phyloP scores from a whole-genome alignment of 2,113 vertebrate species.

The Phoxinus phoxinus region DNA sequence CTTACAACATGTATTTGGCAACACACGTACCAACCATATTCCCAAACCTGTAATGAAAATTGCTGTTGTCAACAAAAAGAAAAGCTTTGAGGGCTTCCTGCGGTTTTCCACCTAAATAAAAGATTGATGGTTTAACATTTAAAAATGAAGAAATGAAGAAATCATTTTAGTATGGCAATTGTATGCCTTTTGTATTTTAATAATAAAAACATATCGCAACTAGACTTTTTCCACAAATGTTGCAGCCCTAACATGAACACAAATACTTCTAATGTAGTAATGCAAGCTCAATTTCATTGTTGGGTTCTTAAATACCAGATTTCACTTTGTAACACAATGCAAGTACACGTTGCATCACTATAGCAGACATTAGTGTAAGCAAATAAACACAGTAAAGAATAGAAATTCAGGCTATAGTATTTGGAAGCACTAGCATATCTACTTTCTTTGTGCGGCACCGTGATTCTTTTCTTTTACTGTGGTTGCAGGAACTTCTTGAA shows the following conservation, averaged over 20 bases:
- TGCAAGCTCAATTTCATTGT: background rate
- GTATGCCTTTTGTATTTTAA: too few species aligned
- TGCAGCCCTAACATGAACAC: background rate
- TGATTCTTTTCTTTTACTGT: background rate
- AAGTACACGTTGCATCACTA: background rate
- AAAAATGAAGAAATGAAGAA: too few species aligned
- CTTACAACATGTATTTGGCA: background rate
- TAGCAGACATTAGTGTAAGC: background rate
- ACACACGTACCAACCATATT: background rate
- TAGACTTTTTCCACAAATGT: background rate
- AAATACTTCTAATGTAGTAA: background rate
- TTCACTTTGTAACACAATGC: background rate
- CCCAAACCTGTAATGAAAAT: background rate
- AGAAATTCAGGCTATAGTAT: background rate
- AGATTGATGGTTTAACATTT: too few species aligned
- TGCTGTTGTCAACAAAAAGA: background rate
- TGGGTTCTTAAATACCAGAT: background rate
- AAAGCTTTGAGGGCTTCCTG: background rate
- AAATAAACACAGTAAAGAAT: background rate
- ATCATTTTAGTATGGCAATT: too few species aligned
- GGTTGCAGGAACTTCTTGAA: constrained; percentile 78
- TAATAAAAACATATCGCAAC: too few species aligned
- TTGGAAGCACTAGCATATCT: background rate
- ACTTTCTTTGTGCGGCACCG: background rate
- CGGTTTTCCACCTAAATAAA: background rate